Evolutionary conservation across 2,797 vertebrate genomes (phyloP).

Genomic region (Parotocinclus haroldoi): DNA sequence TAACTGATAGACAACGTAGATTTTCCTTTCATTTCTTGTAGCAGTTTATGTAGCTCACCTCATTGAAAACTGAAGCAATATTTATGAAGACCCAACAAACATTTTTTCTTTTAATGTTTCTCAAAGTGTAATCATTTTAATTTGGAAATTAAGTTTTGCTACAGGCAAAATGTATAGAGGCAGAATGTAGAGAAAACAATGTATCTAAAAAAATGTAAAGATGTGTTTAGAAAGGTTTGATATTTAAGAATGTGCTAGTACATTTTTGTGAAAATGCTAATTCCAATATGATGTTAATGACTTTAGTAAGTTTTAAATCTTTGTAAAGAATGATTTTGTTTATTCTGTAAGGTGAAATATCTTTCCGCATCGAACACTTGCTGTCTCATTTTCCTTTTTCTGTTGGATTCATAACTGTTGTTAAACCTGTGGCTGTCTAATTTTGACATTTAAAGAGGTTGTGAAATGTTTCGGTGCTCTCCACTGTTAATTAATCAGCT

Average conservation of each 20-base stretch:
- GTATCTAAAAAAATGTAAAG: not conserved
- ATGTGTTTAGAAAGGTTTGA: not conserved
- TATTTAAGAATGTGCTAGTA: not conserved
- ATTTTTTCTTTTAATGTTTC: conserved; percentile 38
- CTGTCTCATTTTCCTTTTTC: conserved; percentile 15
- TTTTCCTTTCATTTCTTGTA: too few species aligned
- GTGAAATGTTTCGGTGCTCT: not conserved
- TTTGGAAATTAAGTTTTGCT: conserved; percentile 33
- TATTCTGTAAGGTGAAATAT: conserved; percentile 18
- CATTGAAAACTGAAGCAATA: conserved; percentile 34
- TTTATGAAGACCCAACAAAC: conserved; percentile 41
- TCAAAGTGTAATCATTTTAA: conserved; percentile 36
- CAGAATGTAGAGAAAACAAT: conserved; percentile 7
- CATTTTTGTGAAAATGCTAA: conserved; percentile 11
- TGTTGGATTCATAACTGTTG: conserved; percentile 46
- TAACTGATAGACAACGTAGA: too few species aligned
- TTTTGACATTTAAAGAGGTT: conserved; percentile 2
- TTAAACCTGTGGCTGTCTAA: conserved; percentile 28
- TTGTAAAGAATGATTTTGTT: conserved; percentile 33
- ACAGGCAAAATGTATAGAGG: too few species aligned
- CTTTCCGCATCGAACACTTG: conserved; percentile 17
- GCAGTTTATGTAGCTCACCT: not conserved
- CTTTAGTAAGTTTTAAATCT: conserved; percentile 34
- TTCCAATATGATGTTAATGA: conserved; percentile 5
- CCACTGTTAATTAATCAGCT: not conserved